Evolutionary conservation across 2,888 invertebrate genomes (phyloP).

Genomic region (Seladonia tumulorum): DNA sequence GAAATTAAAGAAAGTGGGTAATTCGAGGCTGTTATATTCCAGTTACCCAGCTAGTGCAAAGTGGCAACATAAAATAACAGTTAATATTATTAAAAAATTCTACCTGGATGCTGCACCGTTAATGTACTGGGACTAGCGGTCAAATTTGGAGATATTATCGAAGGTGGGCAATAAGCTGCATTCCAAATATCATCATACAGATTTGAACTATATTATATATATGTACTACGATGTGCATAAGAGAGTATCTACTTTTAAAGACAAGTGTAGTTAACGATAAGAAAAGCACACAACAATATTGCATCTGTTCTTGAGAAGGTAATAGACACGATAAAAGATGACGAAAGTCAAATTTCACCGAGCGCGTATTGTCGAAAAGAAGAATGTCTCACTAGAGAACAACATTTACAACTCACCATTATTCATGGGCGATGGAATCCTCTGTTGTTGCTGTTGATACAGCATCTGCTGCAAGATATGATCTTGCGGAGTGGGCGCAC

Average conservation of each 20-base stretch:
- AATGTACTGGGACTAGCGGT: slow-evolving; percentile 89
- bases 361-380: not conserved
- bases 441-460: slow-evolving; percentile 83
- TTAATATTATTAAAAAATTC: slow-evolving; percentile 65
- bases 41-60: slow-evolving; percentile 11
- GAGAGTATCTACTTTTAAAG: slow-evolving; percentile 11
- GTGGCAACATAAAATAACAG: slow-evolving; percentile 9
- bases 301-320: not conserved
- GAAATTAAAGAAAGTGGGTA: not conserved
- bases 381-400: not conserved
- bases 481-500: slow-evolving; percentile 82
- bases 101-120: slow-evolving; percentile 89
- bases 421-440: slow-evolving; percentile 84
- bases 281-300: not conserved
- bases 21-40: not conserved
- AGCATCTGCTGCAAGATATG: slow-evolving; percentile 84
- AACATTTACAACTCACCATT: slow-evolving; percentile 74
- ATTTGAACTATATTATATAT: slow-evolving; percentile 25
- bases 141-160: slow-evolving; percentile 88
- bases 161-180: slow-evolving; percentile 88
- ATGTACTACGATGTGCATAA: slow-evolving; percentile 7
- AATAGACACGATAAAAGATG: not conserved
- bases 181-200: slow-evolving; percentile 83
- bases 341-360: not conserved
- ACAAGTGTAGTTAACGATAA: not conserved